These are phyloP conservation scores for Phrynosoma blainvillii DNA, from an alignment of 2,113 vertebrate species.

Conservation along the genomic window DNA sequence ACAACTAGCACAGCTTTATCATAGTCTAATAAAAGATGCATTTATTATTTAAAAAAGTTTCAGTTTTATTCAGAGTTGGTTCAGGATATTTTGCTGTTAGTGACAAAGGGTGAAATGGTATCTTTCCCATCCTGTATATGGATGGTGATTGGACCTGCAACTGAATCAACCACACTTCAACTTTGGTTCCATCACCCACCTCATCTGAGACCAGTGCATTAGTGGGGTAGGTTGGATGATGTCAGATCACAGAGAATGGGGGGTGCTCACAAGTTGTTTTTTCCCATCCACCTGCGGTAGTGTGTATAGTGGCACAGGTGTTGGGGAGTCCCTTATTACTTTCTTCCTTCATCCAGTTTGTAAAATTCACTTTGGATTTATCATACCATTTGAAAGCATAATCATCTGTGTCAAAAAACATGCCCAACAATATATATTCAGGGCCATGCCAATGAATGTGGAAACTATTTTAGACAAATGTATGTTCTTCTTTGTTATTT, in stretches of 20 bases:
- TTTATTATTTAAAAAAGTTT: background rate
- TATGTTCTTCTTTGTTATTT: constrained; percentile 73
- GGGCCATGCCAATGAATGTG: constrained; percentile 62
- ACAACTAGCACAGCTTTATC: background rate
- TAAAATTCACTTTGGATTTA: constrained; percentile 74
- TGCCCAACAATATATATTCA: constrained; percentile 68
- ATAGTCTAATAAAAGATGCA: background rate
- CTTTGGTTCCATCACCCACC: no score
- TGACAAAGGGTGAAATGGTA: no score
- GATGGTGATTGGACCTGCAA: no score
- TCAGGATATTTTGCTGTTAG: no score
- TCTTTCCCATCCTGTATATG: no score
- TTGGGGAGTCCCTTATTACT: constrained; percentile 68
- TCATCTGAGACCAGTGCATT: no score
- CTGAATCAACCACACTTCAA: no score
- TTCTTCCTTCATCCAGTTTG: constrained; percentile 79
- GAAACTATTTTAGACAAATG: constrained; percentile 68
- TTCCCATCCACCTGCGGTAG: constrained; percentile 82
- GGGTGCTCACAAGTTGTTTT: constrained; percentile 79
- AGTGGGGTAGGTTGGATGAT: no score
- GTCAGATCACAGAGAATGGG: constrained; percentile 54
- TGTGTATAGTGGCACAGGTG: constrained; percentile 82
- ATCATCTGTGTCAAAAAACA: constrained; percentile 78
- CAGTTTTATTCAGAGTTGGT: background rate
- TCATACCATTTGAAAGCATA: constrained; percentile 82